These are phyloP conservation scores for Hiodon tergisus DNA, from an alignment of 2,113 vertebrate genomes.

Conservation along the genomic window DNA sequence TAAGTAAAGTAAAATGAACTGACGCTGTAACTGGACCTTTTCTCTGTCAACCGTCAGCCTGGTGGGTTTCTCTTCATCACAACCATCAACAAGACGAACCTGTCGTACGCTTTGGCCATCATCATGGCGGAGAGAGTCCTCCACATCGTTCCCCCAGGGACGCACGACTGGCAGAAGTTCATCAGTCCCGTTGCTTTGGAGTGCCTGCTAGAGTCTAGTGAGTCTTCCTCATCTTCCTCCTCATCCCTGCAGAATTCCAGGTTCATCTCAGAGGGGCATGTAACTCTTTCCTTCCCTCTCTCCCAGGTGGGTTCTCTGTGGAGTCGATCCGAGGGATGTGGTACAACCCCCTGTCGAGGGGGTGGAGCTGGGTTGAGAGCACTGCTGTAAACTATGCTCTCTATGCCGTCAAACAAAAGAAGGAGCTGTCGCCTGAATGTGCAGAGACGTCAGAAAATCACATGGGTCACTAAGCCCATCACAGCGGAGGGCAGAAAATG, in stretches of 20 bases:
- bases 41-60: slow-evolving; percentile 55
- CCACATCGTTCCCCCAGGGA: slow-evolving; percentile 81
- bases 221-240: slow-evolving; percentile 47
- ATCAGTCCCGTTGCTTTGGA: slow-evolving; percentile 82
- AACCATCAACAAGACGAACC: slow-evolving; percentile 85
- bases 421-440: slow-evolving; percentile 6
- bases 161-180: slow-evolving; percentile 94
- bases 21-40: no score
- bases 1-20: background rate
- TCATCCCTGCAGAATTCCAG: background rate
- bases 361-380: slow-evolving; percentile 78
- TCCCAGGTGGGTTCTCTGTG: slow-evolving; percentile 77
- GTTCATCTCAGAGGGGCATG: background rate
- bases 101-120: slow-evolving; percentile 83
- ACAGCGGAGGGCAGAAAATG: slow-evolving; percentile 5
- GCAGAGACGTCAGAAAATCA: slow-evolving; percentile 24
- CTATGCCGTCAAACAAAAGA: slow-evolving; percentile 69
- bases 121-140: slow-evolving; percentile 79
- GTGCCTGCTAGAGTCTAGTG: slow-evolving; percentile 78
- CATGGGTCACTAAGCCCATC: slow-evolving; percentile 20
- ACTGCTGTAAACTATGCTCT: slow-evolving; percentile 83
- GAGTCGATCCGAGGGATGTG: slow-evolving; percentile 78
- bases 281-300: background rate
- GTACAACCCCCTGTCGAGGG: slow-evolving; percentile 77
- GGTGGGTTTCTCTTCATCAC: slow-evolving; percentile 91